phyloP scores from a whole-genome alignment of 2,888 invertebrate species.

The Cheilosia soror region DNA sequence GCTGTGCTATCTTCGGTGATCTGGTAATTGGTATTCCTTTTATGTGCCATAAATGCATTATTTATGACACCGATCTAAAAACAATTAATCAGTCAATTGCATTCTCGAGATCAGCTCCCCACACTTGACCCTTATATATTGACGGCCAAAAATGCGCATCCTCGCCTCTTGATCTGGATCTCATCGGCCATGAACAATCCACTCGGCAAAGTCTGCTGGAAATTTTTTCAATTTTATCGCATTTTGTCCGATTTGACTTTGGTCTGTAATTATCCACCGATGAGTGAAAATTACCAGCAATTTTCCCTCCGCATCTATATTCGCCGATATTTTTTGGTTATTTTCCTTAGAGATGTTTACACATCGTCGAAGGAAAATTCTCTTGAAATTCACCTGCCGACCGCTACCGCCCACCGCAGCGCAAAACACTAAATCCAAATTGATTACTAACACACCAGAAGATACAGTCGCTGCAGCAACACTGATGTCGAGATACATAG shows the following conservation, averaged over 20 bases:
- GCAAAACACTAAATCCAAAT: neutral
- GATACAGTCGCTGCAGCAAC: slow-evolving; percentile 11
- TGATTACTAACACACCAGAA: slow-evolving; percentile 19
- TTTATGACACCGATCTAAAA: slow-evolving; percentile 53
- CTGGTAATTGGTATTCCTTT: slow-evolving; percentile 47
- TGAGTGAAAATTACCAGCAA: slow-evolving; percentile 61
- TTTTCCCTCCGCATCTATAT: slow-evolving; percentile 1
- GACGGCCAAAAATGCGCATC: slow-evolving; percentile 27
- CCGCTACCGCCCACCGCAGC: slow-evolving; percentile 9
- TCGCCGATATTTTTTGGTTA: slow-evolving; percentile 42
- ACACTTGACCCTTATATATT: slow-evolving; percentile 13
- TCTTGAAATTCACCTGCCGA: slow-evolving; percentile 48
- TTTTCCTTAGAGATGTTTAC: slow-evolving; percentile 57
- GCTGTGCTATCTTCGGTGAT: slow-evolving; percentile 51
- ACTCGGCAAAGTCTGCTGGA: neutral
- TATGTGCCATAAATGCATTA: slow-evolving; percentile 54
- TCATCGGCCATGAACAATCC: slow-evolving; percentile 54
- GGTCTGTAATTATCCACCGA: slow-evolving; percentile 38
- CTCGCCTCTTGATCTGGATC: slow-evolving; percentile 20
- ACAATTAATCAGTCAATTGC: slow-evolving; percentile 20
- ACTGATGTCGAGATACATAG: slow-evolving; percentile 21
- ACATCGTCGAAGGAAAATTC: slow-evolving; percentile 32
- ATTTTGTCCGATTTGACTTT: slow-evolving; percentile 47
- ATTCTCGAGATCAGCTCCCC: neutral
- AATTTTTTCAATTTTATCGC: neutral